Evolutionary conservation across 2,113 vertebrate species (phyloP).

Genomic region (Acrocephalus kingi): DNA sequence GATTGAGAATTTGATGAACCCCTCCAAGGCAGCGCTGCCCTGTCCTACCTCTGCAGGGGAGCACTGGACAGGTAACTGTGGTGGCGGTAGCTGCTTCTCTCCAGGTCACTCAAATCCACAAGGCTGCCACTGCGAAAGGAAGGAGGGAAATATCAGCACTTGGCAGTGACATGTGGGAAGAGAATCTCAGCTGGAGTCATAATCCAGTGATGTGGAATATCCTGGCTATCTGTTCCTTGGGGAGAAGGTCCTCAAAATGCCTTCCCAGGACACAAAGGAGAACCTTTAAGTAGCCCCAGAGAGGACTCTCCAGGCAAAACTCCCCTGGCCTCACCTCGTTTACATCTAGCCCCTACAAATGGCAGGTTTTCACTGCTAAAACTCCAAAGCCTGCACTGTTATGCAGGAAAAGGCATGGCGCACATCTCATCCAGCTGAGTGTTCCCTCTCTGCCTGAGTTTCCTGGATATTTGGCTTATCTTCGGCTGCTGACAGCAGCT

Average conservation of each 20-base stretch:
- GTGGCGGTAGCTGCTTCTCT: conserved; percentile 58
- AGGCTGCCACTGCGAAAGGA: conserved; percentile 11
- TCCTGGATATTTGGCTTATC: not conserved
- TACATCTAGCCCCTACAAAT: not conserved
- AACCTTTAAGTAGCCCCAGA: not conserved
- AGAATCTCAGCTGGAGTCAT: not conserved
- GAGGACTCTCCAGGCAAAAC: not conserved
- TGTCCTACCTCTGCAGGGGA: conserved; percentile 47
- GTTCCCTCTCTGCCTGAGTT: not conserved
- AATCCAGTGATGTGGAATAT: not conserved
- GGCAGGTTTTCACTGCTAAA: not conserved
- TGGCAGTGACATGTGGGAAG: not conserved
- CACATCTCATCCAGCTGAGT: not conserved
- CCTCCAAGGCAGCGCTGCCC: rapidly evolving
- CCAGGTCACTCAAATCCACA: conserved; percentile 51
- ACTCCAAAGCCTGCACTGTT: not conserved
- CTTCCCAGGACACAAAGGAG: not conserved
- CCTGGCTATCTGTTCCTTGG: not conserved
- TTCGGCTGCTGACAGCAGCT: not conserved
- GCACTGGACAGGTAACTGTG: conserved; percentile 72
- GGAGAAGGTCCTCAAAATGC: not conserved
- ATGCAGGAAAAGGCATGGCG: not conserved
- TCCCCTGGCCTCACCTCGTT: not conserved
- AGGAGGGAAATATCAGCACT: not conserved
- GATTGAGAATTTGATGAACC: not conserved